Evolutionary conservation across 35 echinoderm and acorn worm species (phyloP).

Genomic region (Diadema setosum): DNA sequence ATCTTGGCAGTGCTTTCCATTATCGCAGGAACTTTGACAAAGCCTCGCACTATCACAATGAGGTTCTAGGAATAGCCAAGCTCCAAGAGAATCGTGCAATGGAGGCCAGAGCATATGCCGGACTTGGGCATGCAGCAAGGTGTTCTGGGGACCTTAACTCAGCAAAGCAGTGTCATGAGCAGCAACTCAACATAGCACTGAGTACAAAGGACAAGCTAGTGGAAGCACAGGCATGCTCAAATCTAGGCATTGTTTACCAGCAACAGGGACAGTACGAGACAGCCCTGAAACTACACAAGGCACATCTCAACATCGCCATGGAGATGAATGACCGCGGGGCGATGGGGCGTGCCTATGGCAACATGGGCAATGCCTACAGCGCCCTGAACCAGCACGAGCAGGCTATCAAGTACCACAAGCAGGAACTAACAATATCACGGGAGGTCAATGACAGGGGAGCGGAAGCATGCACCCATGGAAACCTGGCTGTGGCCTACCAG

Average conservation of each 20-base stretch:
- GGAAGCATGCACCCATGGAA: slow-evolving; percentile 93
- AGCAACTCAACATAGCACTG: slow-evolving; percentile 94
- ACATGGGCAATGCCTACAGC: slow-evolving; percentile 97
- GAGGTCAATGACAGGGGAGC: slow-evolving; percentile 89
- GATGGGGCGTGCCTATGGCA: slow-evolving; percentile 85
- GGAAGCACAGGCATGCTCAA: slow-evolving; percentile 94
- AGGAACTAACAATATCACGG: slow-evolving; percentile 89
- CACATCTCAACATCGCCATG: slow-evolving; percentile 79
- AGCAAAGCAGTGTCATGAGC: slow-evolving; percentile 89
- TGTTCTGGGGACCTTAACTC: slow-evolving; percentile 77
- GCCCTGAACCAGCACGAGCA: slow-evolving; percentile 89
- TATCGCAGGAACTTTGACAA: slow-evolving; percentile 87
- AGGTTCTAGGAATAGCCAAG: slow-evolving; percentile 84
- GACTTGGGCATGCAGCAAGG: slow-evolving; percentile 85
- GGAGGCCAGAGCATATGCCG: slow-evolving; percentile 91
- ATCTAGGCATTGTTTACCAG: slow-evolving; percentile 95
- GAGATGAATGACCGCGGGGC: slow-evolving; percentile 52
- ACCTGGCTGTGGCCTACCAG: slow-evolving; percentile 95
- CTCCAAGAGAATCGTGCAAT: slow-evolving; percentile 80
- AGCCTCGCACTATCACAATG: slow-evolving; percentile 73
- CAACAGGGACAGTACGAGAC: slow-evolving; percentile 88
- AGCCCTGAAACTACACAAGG: slow-evolving; percentile 95
- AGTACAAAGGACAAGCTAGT: slow-evolving; percentile 87
- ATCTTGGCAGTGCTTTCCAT: slow-evolving; percentile 98
- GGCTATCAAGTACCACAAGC: slow-evolving; percentile 96